Evolutionary conservation across 2,888 invertebrate species (phyloP), one percentile per base, ranked within the genome.

Genomic region (Acronicta leporina): DNA sequence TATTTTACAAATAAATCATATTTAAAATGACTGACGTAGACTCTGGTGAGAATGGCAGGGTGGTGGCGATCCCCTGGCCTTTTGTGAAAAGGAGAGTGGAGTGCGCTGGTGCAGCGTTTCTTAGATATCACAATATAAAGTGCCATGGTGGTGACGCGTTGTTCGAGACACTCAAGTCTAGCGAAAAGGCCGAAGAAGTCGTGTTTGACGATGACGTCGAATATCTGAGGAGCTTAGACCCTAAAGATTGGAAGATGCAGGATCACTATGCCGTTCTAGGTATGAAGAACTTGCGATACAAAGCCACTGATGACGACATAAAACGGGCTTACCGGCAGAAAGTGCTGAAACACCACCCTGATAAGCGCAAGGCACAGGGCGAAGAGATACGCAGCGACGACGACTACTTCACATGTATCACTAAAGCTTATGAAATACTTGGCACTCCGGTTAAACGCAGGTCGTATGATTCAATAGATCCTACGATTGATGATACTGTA

Each of bases 401-500:
- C 82, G 99, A 99, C 92, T 99, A 99, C 91, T 99, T 99, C 90
- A 98, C 99, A 0, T 99, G 99, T 88, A 99, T 99, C 78, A 99
- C 99, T 1, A 98, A 98, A 95, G 99, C 99, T 8, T 99, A 98
- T 94, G 99, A 99, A 94, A 98, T 97, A 59, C 90, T 96, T 44
- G 98, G 99, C 0, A 97, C 96, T 73, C 95, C 97, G 11, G 90
- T 95, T 25, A 98, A 97, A 83, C 95, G 99, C 63, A 95, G 98
- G 61, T 97, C 99, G 0, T 99, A 97, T 87, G 99, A 99, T 91
- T 99, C 99, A 7, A 97, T 99, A 44, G 99, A 99, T 91, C 98
- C 98, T 0, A 96, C 96, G 68, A 98, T 99, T 88, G 98, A 99
- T 85, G 98, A 99, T 84, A 94, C 95, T 42, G 93, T 99, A 50